Evolutionary conservation across 2,888 invertebrate species (phyloP).

Genomic region (Caenorhabditis virilis): DNA sequence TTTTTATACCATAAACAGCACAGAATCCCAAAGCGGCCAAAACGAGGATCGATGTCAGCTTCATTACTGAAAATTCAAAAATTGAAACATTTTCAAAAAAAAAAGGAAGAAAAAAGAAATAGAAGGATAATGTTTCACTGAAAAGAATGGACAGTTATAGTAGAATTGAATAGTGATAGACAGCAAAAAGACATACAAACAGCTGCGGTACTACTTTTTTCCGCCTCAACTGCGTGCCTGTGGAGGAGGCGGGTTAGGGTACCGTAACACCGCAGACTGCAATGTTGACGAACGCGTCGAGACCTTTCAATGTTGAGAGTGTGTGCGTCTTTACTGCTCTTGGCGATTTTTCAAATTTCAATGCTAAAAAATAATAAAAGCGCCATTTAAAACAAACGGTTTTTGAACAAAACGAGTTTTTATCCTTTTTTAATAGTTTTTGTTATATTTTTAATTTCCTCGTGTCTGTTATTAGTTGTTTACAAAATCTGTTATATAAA

Average conservation of each 20-base stretch:
- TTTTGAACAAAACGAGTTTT: slow-evolving; percentile 1
- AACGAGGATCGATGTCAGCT: slow-evolving; percentile 30
- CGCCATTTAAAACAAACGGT: too few relatives aligned
- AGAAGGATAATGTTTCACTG: background rate
- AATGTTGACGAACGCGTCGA: slow-evolving; percentile 24
- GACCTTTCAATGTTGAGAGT: slow-evolving; percentile 14
- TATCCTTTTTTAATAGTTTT: too few relatives aligned
- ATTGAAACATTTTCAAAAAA: background rate
- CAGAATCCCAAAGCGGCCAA: slow-evolving; percentile 26
- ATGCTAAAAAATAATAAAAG: too few relatives aligned
- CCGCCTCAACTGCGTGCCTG: slow-evolving; percentile 26
- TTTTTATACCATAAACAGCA: slow-evolving; percentile 27
- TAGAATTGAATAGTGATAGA: background rate
- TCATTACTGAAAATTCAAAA: slow-evolving; percentile 33
- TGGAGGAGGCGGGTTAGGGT: slow-evolving; percentile 9
- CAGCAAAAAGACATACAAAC: slow-evolving; percentile 5
- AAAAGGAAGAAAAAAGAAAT: slow-evolving; percentile 9
- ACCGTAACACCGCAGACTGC: slow-evolving; percentile 32
- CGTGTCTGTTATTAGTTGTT: too few relatives aligned
- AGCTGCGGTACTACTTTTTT: slow-evolving; percentile 1
- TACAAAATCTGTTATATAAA: too few relatives aligned
- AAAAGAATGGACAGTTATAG: background rate
- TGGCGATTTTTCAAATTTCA: too few relatives aligned
- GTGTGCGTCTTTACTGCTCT: slow-evolving; percentile 20
- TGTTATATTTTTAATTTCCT: too few relatives aligned